Evolutionary conservation across 2,113 vertebrate genomes (phyloP), one percentile per base, ranked within the genome.

Genomic region (Notarius quadriscutis): DNA sequence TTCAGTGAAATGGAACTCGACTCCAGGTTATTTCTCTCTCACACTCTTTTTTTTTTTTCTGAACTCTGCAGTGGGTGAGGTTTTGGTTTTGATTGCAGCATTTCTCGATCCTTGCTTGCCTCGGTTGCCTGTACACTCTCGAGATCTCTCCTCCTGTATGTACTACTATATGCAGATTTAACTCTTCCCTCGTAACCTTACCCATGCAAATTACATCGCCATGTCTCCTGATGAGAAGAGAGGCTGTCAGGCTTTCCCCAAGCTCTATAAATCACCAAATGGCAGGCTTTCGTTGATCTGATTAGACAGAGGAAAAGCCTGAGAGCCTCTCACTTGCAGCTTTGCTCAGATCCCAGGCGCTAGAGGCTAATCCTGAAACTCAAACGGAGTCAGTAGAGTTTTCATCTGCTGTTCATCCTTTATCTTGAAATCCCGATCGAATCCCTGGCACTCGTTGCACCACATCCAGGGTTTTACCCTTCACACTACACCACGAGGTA

Each of bases 261-360:
- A 89, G 85, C 88, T 92, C 91, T 92, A 95, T 95, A 94, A 94
- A 94, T 94, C 94, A 94, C 90, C 51, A 53, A 90, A 89, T 90
- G 83, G 90, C 92, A 87, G 92, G 87, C 86, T 89, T 78, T 71
- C 85, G 89, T 92, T 94, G 90, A 92, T 91, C 90, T 93, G 89
- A 63, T 91, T 89, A 86, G 90, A 91, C 57, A 15, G 85, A 79
- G 84, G 60, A 88, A 89, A 79, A 51, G 85, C 79, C 9, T 65
- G 87, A 14, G 71, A 89, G 79, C 58, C 85, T 90, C 86, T 85
- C 27, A 67, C 79, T 88, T 53, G 2, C 57, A 62, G 57, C 79
- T 62, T 62, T 41, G 30, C 57, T 81, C 7, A 34, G 57, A 81
- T 81, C 57, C 57, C 58, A 41, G 57, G 57, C 11, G 30, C 57